phyloP scores from a whole-genome alignment of 2,888 invertebrate genomes.

The Yponomeuta evonymella region DNA sequence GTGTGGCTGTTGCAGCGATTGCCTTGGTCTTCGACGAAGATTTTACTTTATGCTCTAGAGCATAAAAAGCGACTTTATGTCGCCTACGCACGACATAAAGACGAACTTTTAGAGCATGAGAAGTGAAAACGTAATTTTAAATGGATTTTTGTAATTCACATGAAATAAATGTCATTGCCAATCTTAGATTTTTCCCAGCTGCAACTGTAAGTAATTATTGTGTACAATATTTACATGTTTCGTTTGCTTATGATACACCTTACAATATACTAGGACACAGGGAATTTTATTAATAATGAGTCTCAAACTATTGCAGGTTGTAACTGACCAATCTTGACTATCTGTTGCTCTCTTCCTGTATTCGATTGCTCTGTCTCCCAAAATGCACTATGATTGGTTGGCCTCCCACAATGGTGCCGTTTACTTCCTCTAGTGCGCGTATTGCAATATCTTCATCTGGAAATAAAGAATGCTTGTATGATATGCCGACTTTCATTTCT shows the following conservation, averaged over 20 bases:
- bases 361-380: slow-evolving; percentile 43
- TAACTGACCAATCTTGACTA: background rate
- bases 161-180: background rate
- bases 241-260: background rate
- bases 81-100: no score
- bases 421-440: slow-evolving; percentile 64
- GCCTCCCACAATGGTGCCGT: slow-evolving; percentile 69
- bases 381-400: slow-evolving; percentile 68
- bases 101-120: no score
- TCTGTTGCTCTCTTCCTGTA: slow-evolving; percentile 18
- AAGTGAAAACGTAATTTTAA: no score
- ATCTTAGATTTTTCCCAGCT: background rate
- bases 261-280: background rate
- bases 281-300: background rate
- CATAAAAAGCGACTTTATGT: no score
- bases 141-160: no score
- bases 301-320: background rate
- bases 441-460: slow-evolving; percentile 63
- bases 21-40: no score
- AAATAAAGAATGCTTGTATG: slow-evolving; percentile 22
- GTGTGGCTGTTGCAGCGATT: no score
- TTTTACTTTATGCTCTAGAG: no score
- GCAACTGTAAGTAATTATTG: slow-evolving; percentile 1
- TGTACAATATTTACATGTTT: slow-evolving; percentile 1
- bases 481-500: background rate